phyloP scores from a whole-genome alignment of 2,113 vertebrate species.

The Artemisiospiza belli region DNA sequence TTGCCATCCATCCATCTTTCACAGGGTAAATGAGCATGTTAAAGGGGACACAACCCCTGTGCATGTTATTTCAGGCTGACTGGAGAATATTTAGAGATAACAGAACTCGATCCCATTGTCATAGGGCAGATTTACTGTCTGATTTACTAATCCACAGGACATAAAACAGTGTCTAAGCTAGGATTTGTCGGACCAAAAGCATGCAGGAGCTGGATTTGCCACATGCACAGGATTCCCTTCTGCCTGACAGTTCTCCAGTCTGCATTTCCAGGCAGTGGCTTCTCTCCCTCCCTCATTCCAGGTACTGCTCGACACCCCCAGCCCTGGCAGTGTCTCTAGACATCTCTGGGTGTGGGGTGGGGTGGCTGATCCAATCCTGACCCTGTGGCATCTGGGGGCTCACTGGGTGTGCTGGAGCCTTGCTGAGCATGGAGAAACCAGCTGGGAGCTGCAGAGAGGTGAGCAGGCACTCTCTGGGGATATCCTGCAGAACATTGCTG shows the following conservation, averaged over 20 bases:
- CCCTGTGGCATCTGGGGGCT: background rate
- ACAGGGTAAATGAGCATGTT: background rate
- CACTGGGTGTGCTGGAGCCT: fast-evolving
- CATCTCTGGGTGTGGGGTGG: background rate
- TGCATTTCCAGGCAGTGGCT: background rate
- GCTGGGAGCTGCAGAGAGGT: background rate
- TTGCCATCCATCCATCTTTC: background rate
- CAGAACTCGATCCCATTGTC: background rate
- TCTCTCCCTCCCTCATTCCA: background rate
- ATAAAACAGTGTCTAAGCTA: background rate
- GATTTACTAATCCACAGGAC: background rate
- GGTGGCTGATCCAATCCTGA: fast-evolving
- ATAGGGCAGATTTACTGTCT: background rate
- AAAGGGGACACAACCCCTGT: background rate
- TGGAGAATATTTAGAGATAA: background rate
- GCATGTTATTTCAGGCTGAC: background rate
- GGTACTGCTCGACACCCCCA: background rate
- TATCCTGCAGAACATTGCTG: background rate
- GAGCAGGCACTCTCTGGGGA: too few relatives aligned
- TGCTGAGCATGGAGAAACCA: fast-evolving
- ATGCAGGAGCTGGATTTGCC: background rate
- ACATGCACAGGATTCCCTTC: background rate
- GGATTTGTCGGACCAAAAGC: background rate
- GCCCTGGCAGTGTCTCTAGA: background rate
- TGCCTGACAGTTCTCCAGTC: background rate